Conservation (phyloP, 2,888 invertebrate species). For the Chironomus tentans region DNA sequence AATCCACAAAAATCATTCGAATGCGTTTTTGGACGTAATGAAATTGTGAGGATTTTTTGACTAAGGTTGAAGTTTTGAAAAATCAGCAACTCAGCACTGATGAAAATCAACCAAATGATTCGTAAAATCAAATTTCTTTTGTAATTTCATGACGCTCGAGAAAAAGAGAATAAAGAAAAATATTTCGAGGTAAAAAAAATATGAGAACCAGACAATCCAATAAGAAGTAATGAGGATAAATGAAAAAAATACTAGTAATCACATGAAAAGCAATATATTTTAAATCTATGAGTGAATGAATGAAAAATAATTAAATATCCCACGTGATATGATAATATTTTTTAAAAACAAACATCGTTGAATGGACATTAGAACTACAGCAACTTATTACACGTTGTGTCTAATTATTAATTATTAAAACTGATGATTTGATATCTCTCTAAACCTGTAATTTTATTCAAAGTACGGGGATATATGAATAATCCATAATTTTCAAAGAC, state of each 20-base stretch:
- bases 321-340: slow-evolving; percentile 10
- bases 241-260: background rate
- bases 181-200: background rate
- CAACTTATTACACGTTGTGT: background rate
- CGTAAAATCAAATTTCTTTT: too few species aligned
- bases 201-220: slow-evolving; percentile 1
- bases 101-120: too few species aligned
- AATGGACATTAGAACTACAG: background rate
- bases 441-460: background rate
- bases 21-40: background rate
- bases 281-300: background rate
- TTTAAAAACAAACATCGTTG: background rate
- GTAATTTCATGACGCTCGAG: too few species aligned
- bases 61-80: background rate
- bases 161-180: background rate
- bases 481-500: slow-evolving; percentile 12
- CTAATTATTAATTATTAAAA: background rate
- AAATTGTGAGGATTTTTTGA: background rate
- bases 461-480: background rate
- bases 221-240: background rate
- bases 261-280: slow-evolving; percentile 8
- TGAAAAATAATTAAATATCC: background rate
- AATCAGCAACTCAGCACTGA: background rate
- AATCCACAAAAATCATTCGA: background rate
- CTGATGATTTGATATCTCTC: background rate